A percentile compares a stretch with the other conserved stretches of the same genome.
Conservation (phyloP, 92 coral and sea anemone genomes). For the Epizoanthus rinbou region DNA sequence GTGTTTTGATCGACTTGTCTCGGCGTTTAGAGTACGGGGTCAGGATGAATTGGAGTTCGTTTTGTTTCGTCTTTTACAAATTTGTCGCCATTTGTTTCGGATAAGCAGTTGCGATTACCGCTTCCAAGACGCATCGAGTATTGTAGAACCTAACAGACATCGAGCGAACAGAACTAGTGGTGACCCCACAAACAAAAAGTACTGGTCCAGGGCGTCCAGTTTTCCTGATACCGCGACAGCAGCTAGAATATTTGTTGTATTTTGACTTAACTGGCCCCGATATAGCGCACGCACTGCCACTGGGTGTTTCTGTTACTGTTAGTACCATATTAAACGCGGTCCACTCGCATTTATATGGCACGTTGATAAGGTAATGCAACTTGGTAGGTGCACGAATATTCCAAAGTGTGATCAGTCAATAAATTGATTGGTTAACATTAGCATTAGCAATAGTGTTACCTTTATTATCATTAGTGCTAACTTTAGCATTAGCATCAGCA, state of each 20-base stretch:
- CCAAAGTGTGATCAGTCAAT: too few species aligned
- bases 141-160: constrained; percentile 43
- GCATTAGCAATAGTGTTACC: too few species aligned
- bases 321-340: constrained; percentile 64
- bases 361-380: constrained; percentile 59
- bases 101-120: constrained; percentile 2
- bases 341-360: constrained; percentile 75
- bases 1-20: constrained; percentile 35
- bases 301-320: constrained; percentile 60
- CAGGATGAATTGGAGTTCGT: constrained; percentile 42
- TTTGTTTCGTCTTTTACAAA: constrained; percentile 46
- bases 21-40: constrained; percentile 42
- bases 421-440: too few species aligned
- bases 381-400: not conserved
- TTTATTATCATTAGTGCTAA: too few species aligned
- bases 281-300: constrained; percentile 54
- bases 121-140: constrained; percentile 24
- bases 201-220: constrained; percentile 52
- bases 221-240: constrained; percentile 59
- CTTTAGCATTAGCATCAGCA: too few species aligned
- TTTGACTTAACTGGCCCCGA: constrained; percentile 48
- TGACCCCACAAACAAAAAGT: too few species aligned
- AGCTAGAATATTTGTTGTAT: constrained; percentile 58
- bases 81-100: constrained; percentile 37
- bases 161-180: constrained; percentile 16